Base-by-base conservation (phyloP, 1,140 invertebrate species). In the Cydia strobilella region DNA sequence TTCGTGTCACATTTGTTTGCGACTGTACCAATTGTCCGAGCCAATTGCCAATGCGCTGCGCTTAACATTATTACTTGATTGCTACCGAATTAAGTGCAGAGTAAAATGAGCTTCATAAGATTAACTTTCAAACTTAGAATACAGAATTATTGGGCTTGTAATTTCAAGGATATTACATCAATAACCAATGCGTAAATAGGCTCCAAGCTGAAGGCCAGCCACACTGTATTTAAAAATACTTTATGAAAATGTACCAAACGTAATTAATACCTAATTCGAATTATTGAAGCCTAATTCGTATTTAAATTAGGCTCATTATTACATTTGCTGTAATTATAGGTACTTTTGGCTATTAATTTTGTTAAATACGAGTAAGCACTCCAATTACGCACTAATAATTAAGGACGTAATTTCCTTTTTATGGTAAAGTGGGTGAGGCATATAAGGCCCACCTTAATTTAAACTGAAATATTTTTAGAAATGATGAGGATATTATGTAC, bases 11-110 rank as follows among this genome's bases (percentile, higher is more conserved):
- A n/a, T n/a, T n/a, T 54, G 15, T 18, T 1, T 3, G 54, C 54
- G 20, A 59, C 20, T 23, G 54, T 23, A 59, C 54, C 20, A 18
- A 51, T 59, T 59, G 54, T 23, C 20, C 51, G 15, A 18, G 54
- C 20, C 18, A 59, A 23, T 59, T 9, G 54, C 9, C 54, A 51
- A 51, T 51, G n/a, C 48, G 12, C n/a, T 51, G 15, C 12, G 51
- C 51, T 59, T 59, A 59, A 59, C 54, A 59, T 59, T 59, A 59
- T 59, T 59, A 59, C 54, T 59, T 59, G 54, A 59, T 59, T 59
- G 54, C 10, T 12, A 59, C 54, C 5, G 54, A 59, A 59, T 59
- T 23, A 59, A 20, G 54, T 12, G 54, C 54, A 59, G 54, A 18
- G 9, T 59, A 1, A 9, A 59, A 23, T 59, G 9, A 59, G 18